Percentiles rank a stretch among this genome's conserved stretches.
Conservation (phyloP, 2,113 vertebrate species). For the Tympanuchus pallidicinctus region DNA sequence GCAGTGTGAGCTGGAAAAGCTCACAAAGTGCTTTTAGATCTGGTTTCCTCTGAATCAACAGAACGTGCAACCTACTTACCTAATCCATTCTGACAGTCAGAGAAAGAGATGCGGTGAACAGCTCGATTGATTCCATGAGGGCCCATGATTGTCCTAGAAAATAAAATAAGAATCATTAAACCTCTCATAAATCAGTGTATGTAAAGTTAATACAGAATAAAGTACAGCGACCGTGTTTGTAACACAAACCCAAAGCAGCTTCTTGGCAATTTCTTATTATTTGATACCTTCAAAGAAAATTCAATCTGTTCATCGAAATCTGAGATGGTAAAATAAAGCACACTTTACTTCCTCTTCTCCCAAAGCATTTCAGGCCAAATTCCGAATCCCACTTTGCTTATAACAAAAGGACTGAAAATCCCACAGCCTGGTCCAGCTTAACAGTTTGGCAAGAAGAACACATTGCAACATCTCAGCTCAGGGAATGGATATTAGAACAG, state of each 20-base stretch:
- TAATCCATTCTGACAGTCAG: conserved; percentile 86
- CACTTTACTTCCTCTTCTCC: background rate
- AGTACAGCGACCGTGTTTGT: background rate
- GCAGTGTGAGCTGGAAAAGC: background rate
- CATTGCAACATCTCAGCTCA: background rate
- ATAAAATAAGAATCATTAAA: background rate
- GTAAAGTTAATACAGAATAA: background rate
- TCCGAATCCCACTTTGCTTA: background rate
- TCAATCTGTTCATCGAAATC: background rate
- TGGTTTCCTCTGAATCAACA: background rate
- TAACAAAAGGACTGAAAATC: background rate
- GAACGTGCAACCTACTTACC: conserved; percentile 73
- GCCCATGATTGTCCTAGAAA: conserved; percentile 87
- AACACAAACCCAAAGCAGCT: background rate
- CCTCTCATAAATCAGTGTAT: background rate
- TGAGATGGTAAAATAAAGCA: background rate
- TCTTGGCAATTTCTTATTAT: background rate
- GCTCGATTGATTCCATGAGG: conserved; percentile 85
- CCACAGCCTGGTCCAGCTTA: background rate
- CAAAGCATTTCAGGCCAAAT: background rate
- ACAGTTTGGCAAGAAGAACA: background rate
- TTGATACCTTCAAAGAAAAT: background rate
- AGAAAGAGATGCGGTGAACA: conserved; percentile 84
- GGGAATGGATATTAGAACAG: background rate
- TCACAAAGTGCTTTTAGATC: background rate